Conservation (phyloP, 2,888 invertebrate genomes). For the Drosophila planitibia region DNA sequence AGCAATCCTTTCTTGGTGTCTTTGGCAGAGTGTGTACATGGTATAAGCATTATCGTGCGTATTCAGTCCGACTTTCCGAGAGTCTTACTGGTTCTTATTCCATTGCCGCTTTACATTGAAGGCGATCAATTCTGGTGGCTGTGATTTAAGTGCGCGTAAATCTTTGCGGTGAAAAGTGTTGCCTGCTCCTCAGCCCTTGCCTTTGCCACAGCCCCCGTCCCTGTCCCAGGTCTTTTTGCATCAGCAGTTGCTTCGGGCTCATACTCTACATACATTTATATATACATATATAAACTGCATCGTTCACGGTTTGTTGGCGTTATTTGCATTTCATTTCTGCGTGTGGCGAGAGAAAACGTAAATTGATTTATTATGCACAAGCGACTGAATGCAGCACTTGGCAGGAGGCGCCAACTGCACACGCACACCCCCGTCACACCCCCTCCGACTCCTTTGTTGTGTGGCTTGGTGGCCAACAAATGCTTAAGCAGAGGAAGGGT, state of each 20-base stretch:
- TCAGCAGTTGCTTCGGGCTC: constrained; percentile 11
- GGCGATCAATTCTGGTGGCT: constrained; percentile 75
- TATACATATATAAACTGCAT: constrained; percentile 36
- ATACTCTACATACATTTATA: constrained; percentile 1
- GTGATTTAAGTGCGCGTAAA: constrained; percentile 79
- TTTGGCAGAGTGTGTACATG: not conserved
- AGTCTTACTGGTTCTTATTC: constrained; percentile 20
- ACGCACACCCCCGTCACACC: constrained; percentile 18
- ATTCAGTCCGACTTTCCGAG: no score
- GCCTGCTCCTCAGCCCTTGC: constrained; percentile 27
- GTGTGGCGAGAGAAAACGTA: constrained; percentile 72
- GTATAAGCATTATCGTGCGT: constrained; percentile 5
- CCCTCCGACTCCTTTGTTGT: not conserved
- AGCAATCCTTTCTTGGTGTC: not conserved
- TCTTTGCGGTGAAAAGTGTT: constrained; percentile 75
- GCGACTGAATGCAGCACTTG: constrained; percentile 65
- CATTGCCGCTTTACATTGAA: constrained; percentile 57
- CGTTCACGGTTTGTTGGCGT: constrained; percentile 73
- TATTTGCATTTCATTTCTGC: constrained; percentile 77
- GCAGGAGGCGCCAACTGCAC: constrained; percentile 36
- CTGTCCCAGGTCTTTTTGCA: not conserved
- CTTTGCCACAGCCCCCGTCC: not conserved
- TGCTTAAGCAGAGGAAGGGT: constrained; percentile 6
- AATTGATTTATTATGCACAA: constrained; percentile 79
- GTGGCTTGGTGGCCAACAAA: constrained; percentile 28